Percentiles rank a stretch among this genome's conserved stretches.
Evolutionary conservation across 2,113 vertebrate species (phyloP).

Genomic region (Stigmatopora nigra): DNA sequence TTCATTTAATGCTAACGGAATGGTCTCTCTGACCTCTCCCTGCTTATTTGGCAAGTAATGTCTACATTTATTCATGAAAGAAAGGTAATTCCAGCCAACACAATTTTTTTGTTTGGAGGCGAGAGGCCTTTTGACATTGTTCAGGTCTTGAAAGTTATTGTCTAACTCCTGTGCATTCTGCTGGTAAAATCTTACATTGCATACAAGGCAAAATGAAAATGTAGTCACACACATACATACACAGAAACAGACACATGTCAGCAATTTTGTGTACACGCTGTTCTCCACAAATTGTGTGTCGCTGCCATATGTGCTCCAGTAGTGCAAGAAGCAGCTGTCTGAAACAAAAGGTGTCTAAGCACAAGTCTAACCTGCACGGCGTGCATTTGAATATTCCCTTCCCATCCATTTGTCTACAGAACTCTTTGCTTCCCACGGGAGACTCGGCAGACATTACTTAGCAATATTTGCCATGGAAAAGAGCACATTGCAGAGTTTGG

Average conservation of each 20-base stretch:
- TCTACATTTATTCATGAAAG: no score
- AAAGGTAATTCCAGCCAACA: no score
- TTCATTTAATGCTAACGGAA: no score
- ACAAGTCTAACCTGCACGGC: slow-evolving; percentile 33
- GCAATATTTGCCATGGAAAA: slow-evolving; percentile 53
- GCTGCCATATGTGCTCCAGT: slow-evolving; percentile 42
- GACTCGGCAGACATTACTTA: slow-evolving; percentile 52
- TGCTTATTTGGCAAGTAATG: no score
- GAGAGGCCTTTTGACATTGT: no score
- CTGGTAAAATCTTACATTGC: not conserved
- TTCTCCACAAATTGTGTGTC: slow-evolving; percentile 29
- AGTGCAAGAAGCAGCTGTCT: slow-evolving; percentile 52
- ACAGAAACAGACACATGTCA: slow-evolving; percentile 18
- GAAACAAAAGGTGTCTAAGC: slow-evolving; percentile 45
- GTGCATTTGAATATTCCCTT: slow-evolving; percentile 28
- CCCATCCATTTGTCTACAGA: slow-evolving; percentile 42
- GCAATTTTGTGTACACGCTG: slow-evolving; percentile 15
- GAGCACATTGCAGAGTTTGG: slow-evolving; percentile 45
- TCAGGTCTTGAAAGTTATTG: no score
- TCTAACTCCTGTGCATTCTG: no score
- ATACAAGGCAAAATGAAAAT: slow-evolving; percentile 7
- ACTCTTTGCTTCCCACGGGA: slow-evolving; percentile 50
- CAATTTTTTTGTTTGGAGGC: no score
- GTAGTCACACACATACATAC: slow-evolving; percentile 15
- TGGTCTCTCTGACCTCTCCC: not conserved